These are phyloP conservation scores for Lagopus leucura DNA, from an alignment of 2,113 vertebrate genomes.

Conservation along the genomic window DNA sequence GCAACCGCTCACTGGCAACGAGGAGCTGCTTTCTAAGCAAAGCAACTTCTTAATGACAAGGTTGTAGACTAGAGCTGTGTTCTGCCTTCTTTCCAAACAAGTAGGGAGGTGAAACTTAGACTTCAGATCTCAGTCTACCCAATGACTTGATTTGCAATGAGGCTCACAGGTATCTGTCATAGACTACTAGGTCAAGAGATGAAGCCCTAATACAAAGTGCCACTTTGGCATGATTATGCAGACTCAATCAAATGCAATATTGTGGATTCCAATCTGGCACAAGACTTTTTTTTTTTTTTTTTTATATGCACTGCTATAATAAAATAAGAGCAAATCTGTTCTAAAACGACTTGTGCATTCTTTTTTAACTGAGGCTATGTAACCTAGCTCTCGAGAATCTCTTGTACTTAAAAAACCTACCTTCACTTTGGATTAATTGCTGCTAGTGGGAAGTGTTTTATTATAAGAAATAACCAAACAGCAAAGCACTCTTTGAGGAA, in stretches of 20 bases:
- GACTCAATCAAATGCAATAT: neutral
- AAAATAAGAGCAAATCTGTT: neutral
- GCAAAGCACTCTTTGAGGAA: neutral
- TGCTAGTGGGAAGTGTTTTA: neutral
- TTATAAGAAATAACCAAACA: neutral
- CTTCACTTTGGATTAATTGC: neutral
- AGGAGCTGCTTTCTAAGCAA: neutral
- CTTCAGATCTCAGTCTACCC: too few relatives aligned
- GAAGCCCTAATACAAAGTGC: neutral
- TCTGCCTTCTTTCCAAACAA: neutral
- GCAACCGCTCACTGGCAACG: fast-evolving
- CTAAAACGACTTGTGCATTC: neutral
- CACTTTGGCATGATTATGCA: too few relatives aligned
- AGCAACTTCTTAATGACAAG: fast-evolving
- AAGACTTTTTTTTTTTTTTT: neutral
- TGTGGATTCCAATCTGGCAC: neutral
- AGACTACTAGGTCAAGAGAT: neutral
- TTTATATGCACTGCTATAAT: neutral
- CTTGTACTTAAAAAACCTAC: too few relatives aligned
- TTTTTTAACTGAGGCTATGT: neutral
- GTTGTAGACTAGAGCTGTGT: neutral
- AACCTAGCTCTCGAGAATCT: neutral
- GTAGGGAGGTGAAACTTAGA: fast-evolving
- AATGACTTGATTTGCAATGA: neutral
- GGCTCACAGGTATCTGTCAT: neutral